phyloP scores from a whole-genome alignment of 2,888 invertebrate genomes.

The Heliconius ismenius region DNA sequence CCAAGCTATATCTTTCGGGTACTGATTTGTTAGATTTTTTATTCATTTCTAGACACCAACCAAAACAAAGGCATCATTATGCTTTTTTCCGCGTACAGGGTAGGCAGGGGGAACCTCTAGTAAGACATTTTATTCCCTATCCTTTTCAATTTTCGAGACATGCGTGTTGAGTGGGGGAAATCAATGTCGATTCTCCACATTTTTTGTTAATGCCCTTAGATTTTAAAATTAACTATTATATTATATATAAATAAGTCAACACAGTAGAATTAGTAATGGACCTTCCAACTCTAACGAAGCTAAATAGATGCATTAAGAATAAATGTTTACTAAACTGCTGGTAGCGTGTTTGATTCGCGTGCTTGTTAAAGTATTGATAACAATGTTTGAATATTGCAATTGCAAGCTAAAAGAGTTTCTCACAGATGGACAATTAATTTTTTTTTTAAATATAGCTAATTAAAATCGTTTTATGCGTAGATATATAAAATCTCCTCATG shows the following conservation, averaged over 20 bases:
- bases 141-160: neutral
- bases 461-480: constrained; percentile 1
- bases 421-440: neutral
- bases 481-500: neutral
- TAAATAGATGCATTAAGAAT: neutral
- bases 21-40: no score
- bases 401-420: neutral
- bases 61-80: neutral
- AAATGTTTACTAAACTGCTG: constrained; percentile 5
- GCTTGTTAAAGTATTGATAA: neutral
- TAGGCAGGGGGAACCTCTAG: neutral
- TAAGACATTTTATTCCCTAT: neutral
- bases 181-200: neutral
- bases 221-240: neutral
- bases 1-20: no score
- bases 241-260: neutral
- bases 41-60: neutral
- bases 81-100: neutral
- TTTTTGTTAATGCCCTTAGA: neutral
- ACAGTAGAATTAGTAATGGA: neutral
- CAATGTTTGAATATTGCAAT: neutral
- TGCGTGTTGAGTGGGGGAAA: neutral
- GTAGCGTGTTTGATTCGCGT: constrained; percentile 10
- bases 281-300: neutral
- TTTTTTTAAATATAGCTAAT: neutral